A percentile compares a stretch with the other conserved stretches of the same genome.
phyloP scores from a whole-genome alignment of 2,888 invertebrate species.

The Lycocerus yunnanus region DNA sequence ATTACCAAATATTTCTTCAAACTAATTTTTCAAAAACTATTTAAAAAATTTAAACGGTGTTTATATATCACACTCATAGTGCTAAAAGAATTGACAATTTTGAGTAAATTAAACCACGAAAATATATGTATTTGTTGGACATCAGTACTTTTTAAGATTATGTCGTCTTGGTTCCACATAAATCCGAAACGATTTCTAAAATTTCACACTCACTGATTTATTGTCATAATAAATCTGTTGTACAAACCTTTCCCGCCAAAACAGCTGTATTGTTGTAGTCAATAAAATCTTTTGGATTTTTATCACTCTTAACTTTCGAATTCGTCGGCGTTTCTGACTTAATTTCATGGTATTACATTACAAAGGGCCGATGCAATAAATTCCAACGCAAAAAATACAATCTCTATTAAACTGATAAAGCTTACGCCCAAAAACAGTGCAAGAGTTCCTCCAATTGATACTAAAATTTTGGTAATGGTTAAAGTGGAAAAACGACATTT shows the following conservation, averaged over 20 bases:
- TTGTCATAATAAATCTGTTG: not conserved
- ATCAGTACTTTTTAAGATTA: not conserved
- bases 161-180: not conserved
- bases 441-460: slow-evolving; percentile 67
- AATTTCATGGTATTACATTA: not conserved
- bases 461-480: slow-evolving; percentile 46
- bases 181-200: not conserved
- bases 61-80: not conserved
- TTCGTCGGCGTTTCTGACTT: not conserved
- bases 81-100: not conserved
- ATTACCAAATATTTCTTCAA: not conserved
- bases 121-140: too few species aligned
- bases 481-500: not conserved
- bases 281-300: not conserved
- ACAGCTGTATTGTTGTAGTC: not conserved
- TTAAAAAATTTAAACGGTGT: not conserved
- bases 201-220: not conserved
- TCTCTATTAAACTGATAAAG: slow-evolving; percentile 65
- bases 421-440: slow-evolving; percentile 68
- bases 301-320: not conserved
- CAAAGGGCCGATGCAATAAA: slow-evolving; percentile 13
- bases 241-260: not conserved
- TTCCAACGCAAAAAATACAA: slow-evolving; percentile 59
- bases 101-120: not conserved
- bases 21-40: not conserved